Percentiles rank a stretch among this genome's conserved stretches.
phyloP scores from a whole-genome alignment of 2,888 invertebrate genomes.

The Hypena proboscidalis region DNA sequence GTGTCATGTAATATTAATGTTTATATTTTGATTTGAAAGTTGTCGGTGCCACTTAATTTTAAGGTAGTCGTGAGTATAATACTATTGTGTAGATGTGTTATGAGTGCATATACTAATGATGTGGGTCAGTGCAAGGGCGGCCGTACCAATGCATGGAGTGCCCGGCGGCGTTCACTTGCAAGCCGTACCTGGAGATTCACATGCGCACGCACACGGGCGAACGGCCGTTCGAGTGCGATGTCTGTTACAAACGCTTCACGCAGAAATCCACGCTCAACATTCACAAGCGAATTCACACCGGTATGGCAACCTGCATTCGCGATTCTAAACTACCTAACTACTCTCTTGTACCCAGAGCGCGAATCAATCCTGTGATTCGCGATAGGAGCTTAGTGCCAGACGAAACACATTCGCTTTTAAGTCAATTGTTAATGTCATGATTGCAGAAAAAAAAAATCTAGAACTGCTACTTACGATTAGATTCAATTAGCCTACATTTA shows the following conservation, averaged over 20 bases:
- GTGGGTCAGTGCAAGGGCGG: conserved; percentile 79
- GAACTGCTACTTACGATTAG: no score
- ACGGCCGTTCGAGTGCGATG: conserved; percentile 84
- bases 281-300: conserved; percentile 86
- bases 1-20: conserved; percentile 26
- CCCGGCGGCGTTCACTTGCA: conserved; percentile 86
- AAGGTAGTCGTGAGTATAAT: conserved; percentile 49
- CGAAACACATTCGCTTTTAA: conserved; percentile 36
- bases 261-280: conserved; percentile 86
- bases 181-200: conserved; percentile 87
- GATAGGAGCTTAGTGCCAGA: conserved; percentile 26
- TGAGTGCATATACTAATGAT: conserved; percentile 35
- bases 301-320: conserved; percentile 61
- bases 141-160: conserved; percentile 85
- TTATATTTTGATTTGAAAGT: conserved; percentile 51
- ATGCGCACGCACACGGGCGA: conserved; percentile 86
- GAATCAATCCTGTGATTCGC: conserved; percentile 5
- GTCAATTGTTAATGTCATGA: no score
- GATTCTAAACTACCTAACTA: conserved; percentile 14
- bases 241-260: conserved; percentile 85
- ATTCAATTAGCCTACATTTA: no score
- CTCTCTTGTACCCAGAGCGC: neutral
- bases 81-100: conserved; percentile 22
- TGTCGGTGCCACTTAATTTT: conserved; percentile 80
- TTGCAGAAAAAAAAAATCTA: no score